Conservation (phyloP, 2,113 vertebrate genomes). For the Pagrus major region DNA sequence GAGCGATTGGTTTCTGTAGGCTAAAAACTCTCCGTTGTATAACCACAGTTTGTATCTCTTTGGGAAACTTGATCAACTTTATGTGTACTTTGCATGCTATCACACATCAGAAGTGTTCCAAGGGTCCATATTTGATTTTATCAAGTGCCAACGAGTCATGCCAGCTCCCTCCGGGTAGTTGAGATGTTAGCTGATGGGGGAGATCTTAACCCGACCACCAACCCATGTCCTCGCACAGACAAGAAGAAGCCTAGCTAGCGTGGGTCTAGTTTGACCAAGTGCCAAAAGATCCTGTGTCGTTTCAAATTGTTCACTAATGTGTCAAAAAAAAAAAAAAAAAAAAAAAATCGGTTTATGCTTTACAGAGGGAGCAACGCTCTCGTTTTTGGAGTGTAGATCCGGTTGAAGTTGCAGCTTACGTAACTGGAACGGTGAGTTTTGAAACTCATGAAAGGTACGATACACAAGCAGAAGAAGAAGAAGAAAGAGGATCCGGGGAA, state of each 20-base stretch:
- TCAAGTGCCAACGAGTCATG: constrained; percentile 79
- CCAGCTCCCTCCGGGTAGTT: constrained; percentile 40
- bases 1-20: constrained; percentile 24
- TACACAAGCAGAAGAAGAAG: constrained; percentile 22
- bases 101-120: constrained; percentile 64
- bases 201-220: constrained; percentile 45
- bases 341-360: constrained; percentile 81
- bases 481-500: not conserved
- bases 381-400: constrained; percentile 19
- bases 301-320: constrained; percentile 61
- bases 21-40: constrained; percentile 24
- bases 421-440: constrained; percentile 36
- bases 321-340: constrained; percentile 63
- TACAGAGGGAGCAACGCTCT: constrained; percentile 67
- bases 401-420: not conserved
- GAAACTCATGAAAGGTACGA: constrained; percentile 69
- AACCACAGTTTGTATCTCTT: constrained; percentile 45
- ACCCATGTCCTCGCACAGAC: constrained; percentile 56
- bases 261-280: constrained; percentile 73
- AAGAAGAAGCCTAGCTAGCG: constrained; percentile 37
- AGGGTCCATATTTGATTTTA: constrained; percentile 68
- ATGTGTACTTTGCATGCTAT: constrained; percentile 69
- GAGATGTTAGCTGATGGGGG: constrained; percentile 45
- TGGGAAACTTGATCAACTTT: constrained; percentile 57
- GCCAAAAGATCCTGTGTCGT: constrained; percentile 79